Evolutionary conservation across 2,113 vertebrate genomes (phyloP), one percentile per base, ranked within the genome.

Genomic region (Pteropus alecto): DNA sequence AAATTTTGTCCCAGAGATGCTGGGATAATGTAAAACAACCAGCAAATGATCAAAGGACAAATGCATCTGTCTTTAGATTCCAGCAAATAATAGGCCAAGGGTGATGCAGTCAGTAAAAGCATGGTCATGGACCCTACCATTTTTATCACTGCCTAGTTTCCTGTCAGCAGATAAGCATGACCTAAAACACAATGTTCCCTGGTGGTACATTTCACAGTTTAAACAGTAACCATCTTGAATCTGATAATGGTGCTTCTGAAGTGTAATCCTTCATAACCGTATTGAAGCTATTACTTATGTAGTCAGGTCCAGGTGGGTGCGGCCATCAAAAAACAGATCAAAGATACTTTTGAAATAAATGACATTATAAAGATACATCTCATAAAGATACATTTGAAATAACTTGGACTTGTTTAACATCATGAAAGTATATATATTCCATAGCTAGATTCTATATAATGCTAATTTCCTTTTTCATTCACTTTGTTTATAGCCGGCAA

Each of bases 301-400:
- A 33, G 43, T 87, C 63, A 96, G 76, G 88, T 70, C 61, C 63
- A 58, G 51, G 15, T 87, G 28, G 12, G 30, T 56, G 21, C 18
- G 43, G 24, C 54, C 33, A 61, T 58, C 43, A 10, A 28, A 84
- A 85, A 84, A 15, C 1, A 48, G 26, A 81, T 85, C 81, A 94
- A 88, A n/a, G 0, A 3, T 24, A 77, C 28, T 90, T 93, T 82
- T 58, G 19, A 74, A 87, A 94, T 54, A 93, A 84, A 22, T 96
- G 28, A 28, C 38, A 54, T 71, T 67, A 46, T 38, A 38, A 38
- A 38, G 38, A 38, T 38, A 38, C 38, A 38, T 38, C 4, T 38
- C 38, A 38, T 38, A 38, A 38, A 38, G 38, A 38, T 38, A 38
- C 38, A 38, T 38, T 38, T 38, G 38, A 3, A 38, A 14, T 43